Base-by-base conservation (phyloP, 1,140 invertebrate genomes). In the Heliconius eleuchia region DNA sequence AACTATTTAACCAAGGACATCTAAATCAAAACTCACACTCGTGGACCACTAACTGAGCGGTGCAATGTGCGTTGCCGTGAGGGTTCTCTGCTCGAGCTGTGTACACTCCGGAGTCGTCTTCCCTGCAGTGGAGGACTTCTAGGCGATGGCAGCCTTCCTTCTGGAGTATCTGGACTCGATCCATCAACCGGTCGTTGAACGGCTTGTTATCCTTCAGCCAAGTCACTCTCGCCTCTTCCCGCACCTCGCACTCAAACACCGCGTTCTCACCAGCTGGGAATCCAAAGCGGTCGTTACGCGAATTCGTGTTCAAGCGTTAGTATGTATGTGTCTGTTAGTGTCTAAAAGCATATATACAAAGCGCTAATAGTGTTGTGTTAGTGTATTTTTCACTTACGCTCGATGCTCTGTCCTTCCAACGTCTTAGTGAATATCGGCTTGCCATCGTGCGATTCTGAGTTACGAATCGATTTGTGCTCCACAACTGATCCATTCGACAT, bases 151-250 rank as follows among this genome's bases (percentile, higher is more conserved):
- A 94, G 13, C 94, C 94, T 66, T 93, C 89, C 34, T 95, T 95
- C 46, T 96, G 92, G 73, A 92, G 95, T 23, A 96, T 95, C 73
- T 96, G 96, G 60, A 98, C 96, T 11, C 98, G 95, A 85, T 98
- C 97, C 23, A 97, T 96, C 60, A 98, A 92, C 78, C 95, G 96
- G 85, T 97, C 97, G 52, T 97, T 96, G 77, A 99, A 85, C 0
- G 97, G 97, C 91, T 97, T 96, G 90, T 98, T 99, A 91, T 98
- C 97, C 90, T 98, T 99, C 74, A 99, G 91, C 98, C 98, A 99
- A 55, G 96, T 97, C 73, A 99, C 96, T 87, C 96, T 94, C 80
- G 96, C 94, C 74, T 95, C 90, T 13, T 86, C 89, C 39, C 93
- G 88, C 52, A 95, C 94, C 60, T 98, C 95, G 87, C 98, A 98